Percentiles rank a stretch among this genome's conserved stretches.
phyloP scores from a whole-genome alignment of 2,888 invertebrate genomes.

The Cantharis rufa region DNA sequence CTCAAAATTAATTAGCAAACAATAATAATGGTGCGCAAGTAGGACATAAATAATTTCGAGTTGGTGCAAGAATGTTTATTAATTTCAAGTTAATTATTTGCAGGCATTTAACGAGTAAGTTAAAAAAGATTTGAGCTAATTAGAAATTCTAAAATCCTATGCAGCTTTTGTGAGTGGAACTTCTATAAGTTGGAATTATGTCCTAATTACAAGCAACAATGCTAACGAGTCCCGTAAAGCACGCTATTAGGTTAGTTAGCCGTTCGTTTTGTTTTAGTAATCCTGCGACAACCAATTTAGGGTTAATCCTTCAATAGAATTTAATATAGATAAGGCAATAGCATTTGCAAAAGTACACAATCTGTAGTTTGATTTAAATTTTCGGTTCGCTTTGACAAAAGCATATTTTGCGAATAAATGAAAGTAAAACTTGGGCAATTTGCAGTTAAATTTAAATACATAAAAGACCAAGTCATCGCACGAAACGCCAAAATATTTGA shows the following conservation, averaged over 20 bases:
- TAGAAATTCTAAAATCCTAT: slow-evolving; percentile 27
- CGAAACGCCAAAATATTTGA: too few relatives aligned
- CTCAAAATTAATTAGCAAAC: background rate
- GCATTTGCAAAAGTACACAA: slow-evolving; percentile 22
- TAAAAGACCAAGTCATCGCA: background rate
- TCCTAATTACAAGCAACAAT: slow-evolving; percentile 35
- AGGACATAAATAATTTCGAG: background rate
- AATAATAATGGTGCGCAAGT: background rate
- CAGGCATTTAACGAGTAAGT: background rate
- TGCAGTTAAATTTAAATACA: slow-evolving; percentile 20
- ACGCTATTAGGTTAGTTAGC: slow-evolving; percentile 35
- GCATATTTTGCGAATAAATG: slow-evolving; percentile 13
- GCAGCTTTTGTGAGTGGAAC: slow-evolving; percentile 24
- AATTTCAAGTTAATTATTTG: background rate
- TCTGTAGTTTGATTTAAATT: slow-evolving; percentile 16
- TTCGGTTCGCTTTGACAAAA: slow-evolving; percentile 1
- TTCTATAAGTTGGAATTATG: slow-evolving; percentile 35
- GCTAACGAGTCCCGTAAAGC: slow-evolving; percentile 36
- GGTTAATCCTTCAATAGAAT: slow-evolving; percentile 38
- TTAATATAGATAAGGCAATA: slow-evolving; percentile 30
- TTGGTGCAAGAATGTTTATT: background rate
- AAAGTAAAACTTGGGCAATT: slow-evolving; percentile 16
- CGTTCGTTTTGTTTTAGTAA: slow-evolving; percentile 35
- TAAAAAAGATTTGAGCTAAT: background rate
- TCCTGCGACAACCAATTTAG: slow-evolving; percentile 37